These are phyloP conservation scores for Megaceryle alcyon DNA, from an alignment of 2,797 vertebrate species.

Conservation along the genomic window DNA sequence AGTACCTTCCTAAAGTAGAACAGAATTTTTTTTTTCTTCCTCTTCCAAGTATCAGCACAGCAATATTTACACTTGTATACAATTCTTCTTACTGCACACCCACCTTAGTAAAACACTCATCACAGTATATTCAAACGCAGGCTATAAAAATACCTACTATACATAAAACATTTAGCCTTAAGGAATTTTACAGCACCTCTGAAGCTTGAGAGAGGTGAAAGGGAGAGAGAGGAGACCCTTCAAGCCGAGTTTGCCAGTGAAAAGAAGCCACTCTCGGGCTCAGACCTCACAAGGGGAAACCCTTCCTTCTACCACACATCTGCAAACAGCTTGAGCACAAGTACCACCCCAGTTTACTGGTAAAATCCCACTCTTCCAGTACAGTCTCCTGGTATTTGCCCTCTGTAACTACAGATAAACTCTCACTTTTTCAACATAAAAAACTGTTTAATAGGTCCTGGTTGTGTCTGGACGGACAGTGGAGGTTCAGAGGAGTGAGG, in stretches of 20 bases:
- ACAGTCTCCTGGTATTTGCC: not conserved
- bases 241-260: not conserved
- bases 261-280: not conserved
- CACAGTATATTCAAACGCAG: slow-evolving; percentile 57
- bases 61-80: slow-evolving; percentile 61
- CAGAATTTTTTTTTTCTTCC: not conserved
- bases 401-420: not conserved
- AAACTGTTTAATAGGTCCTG: not conserved
- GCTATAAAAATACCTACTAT: slow-evolving; percentile 68
- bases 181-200: slow-evolving; percentile 59
- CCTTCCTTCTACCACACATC: not conserved
- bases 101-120: slow-evolving; percentile 30
- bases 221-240: not conserved
- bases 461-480: accelerated
- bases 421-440: not conserved
- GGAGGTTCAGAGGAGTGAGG: not conserved
- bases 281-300: not conserved
- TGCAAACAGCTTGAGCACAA: not conserved
- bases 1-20: not conserved
- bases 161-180: slow-evolving; percentile 50
- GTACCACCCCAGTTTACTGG: accelerated
- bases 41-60: slow-evolving; percentile 68
- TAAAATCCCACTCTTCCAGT: not conserved
- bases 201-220: not conserved
- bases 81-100: slow-evolving; percentile 17